Evolutionary conservation across 2,888 invertebrate species (phyloP), one percentile per base, ranked within the genome.

Genomic region (Tanypteryx hageni): DNA sequence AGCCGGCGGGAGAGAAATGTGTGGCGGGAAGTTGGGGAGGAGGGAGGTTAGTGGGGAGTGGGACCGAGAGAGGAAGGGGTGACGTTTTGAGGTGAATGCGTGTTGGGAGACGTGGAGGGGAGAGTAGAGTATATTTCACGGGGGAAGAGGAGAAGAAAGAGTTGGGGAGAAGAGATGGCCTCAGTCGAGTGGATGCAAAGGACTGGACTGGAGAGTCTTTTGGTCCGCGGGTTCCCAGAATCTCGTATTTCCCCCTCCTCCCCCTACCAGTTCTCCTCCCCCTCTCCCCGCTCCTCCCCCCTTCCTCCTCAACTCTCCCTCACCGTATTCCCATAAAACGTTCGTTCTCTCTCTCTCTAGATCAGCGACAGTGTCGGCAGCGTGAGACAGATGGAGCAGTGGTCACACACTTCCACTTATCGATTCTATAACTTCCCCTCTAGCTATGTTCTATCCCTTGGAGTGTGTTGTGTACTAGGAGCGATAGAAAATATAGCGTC

Each of bases 201-300:
- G 76, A 76, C 76, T 76, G 76, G 76, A 76, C 76, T 76, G 13
- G 76, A 76, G 76, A 22, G 76, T 76, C 76, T 76, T 22, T 22
- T 16, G 22, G 76, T 68, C 68, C 68, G 64, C 64, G 76, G 13
- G 76, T 76, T 76, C 0, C n/a, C 27, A 76, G 76, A 27, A 76
- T 44, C 44, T 44, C 44, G 76, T 22, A 68, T 68, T 68, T 68
- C 11, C 68, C 68, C 27, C n/a, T n/a, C 76, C 7, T 5, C 27
- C 22, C 22, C n/a, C 76, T 22, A 22, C 22, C n/a, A 13, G 76
- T 22, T 76, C 44, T 44, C 5, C 44, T 5, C 44, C 44, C 44
- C 44, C 44, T 44, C 44, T 5, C 44, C 44, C 1, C 44, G 44
- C 1, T 44, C 44, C 5, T 44, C 44, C 44, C 5, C 44, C 44